Evolutionary conservation across 2,888 invertebrate genomes (phyloP).

Genomic region (Scaptodrosophila latifasciaeformis): DNA sequence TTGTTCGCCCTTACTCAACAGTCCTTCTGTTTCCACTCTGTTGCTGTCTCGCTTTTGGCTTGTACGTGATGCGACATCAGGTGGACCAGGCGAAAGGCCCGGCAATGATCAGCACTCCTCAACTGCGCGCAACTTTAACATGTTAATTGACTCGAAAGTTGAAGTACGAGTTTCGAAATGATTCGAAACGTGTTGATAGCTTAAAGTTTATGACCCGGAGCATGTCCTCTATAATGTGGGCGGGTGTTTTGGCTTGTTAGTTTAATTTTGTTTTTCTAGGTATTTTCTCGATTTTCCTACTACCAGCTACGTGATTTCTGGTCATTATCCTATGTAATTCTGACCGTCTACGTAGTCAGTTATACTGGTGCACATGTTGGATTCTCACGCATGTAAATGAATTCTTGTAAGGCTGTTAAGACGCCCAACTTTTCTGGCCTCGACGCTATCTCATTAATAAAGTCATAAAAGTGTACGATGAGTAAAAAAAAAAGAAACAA

Average conservation of each 20-base stretch:
- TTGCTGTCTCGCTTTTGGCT: too few species aligned
- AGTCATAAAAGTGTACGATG: slow-evolving; percentile 53
- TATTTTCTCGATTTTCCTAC: not conserved
- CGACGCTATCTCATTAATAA: slow-evolving; percentile 57
- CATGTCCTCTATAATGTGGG: not conserved
- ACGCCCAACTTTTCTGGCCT: too few species aligned
- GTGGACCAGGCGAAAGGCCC: not conserved
- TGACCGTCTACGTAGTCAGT: too few species aligned
- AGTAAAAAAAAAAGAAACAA: too few species aligned
- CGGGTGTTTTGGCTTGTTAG: slow-evolving; percentile 32
- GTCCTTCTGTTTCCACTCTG: too few species aligned
- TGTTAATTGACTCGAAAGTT: slow-evolving; percentile 62
- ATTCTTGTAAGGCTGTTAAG: slow-evolving; percentile 21
- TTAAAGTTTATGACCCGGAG: slow-evolving; percentile 39
- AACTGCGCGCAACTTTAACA: slow-evolving; percentile 23
- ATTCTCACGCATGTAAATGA: not conserved
- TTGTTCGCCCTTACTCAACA: too few species aligned
- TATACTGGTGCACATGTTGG: slow-evolving; percentile 56
- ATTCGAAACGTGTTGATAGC: slow-evolving; percentile 54
- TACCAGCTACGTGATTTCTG: slow-evolving; percentile 45
- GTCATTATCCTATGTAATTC: slow-evolving; percentile 3
- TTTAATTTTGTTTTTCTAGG: slow-evolving; percentile 12
- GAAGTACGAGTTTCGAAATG: slow-evolving; percentile 37
- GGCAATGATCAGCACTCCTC: not conserved
- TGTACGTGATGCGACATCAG: not conserved